phyloP scores from a whole-genome alignment of 2,113 vertebrate species.

The Typhlomys cinereus region DNA sequence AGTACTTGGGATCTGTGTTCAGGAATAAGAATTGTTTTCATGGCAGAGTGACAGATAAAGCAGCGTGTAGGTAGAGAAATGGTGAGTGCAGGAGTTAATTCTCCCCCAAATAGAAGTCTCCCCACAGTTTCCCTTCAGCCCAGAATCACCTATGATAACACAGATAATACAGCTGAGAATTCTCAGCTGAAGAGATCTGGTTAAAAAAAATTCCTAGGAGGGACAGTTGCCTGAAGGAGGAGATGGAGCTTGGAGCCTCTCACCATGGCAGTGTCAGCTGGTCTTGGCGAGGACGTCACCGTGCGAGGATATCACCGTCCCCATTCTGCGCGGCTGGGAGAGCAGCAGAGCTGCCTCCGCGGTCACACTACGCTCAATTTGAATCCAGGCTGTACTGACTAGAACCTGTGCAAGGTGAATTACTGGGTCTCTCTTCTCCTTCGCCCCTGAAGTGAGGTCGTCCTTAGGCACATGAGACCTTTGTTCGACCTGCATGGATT shows the following conservation, averaged over 20 bases:
- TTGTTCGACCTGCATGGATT: neutral
- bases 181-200: neutral
- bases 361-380: neutral
- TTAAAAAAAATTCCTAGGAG: slow-evolving; percentile 20
- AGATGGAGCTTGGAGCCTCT: neutral
- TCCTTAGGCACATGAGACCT: neutral
- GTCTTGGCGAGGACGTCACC: neutral
- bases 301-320: no score
- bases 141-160: neutral
- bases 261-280: neutral
- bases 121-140: neutral
- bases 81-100: neutral
- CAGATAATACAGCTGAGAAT: neutral
- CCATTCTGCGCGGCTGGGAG: neutral
- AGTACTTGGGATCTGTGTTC: neutral
- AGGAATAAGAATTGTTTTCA: neutral
- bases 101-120: neutral
- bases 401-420: neutral
- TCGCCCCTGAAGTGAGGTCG: neutral
- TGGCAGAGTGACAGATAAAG: neutral
- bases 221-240: neutral
- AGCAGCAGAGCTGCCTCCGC: neutral
- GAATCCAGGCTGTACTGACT: neutral
- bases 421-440: neutral
- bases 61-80: slow-evolving; percentile 26